Percentiles rank a stretch among this genome's conserved stretches.
Conservation (phyloP, 2,797 vertebrate genomes). For the Molothrus aeneus region DNA sequence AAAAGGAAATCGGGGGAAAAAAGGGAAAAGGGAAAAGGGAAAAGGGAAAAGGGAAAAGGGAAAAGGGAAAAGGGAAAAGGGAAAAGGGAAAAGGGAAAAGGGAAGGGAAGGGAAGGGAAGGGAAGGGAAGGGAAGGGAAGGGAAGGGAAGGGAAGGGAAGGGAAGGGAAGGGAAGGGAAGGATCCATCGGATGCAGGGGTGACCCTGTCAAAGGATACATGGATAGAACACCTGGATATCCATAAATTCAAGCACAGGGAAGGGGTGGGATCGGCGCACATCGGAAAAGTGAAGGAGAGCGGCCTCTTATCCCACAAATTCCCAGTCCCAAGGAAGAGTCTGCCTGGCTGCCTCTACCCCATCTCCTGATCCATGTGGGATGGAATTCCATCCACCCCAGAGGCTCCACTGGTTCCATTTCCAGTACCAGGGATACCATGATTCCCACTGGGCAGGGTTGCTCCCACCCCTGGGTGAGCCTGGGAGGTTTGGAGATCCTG, state of each 20-base stretch:
- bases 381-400: neutral
- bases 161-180: neutral
- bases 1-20: too few species aligned
- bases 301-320: neutral
- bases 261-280: neutral
- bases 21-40: too few species aligned
- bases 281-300: neutral
- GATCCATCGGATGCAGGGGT: neutral
- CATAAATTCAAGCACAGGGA: neutral
- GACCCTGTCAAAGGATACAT: neutral
- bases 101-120: too few species aligned
- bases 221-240: neutral
- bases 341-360: neutral
- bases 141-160: neutral
- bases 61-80: too few species aligned
- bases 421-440: neutral
- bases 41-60: too few species aligned
- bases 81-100: neutral
- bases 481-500: neutral
- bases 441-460: neutral
- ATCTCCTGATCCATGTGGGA: neutral
- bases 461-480: conserved; percentile 20
- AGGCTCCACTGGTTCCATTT: neutral
- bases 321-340: neutral
- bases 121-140: neutral